Base-by-base conservation (phyloP, 2,797 vertebrate species). In the Melopsittacus undulatus region DNA sequence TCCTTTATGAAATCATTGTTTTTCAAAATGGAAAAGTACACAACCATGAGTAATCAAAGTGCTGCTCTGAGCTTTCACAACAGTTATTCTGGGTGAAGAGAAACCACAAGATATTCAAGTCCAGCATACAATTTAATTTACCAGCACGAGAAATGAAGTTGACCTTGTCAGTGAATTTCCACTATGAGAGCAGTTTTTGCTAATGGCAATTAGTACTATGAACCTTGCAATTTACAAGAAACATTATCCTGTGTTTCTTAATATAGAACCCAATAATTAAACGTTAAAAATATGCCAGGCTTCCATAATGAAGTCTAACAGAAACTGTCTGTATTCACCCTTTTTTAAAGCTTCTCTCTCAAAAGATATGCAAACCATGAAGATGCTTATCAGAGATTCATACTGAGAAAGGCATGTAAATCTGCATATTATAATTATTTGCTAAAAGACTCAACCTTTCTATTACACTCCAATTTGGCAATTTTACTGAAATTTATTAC, bases 381-480 rank as follows among this genome's bases (percentile, higher is more conserved):
- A 67, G 7, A 5, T 48, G 34, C 36, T 73, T 68, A 83, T 73
- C 74, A 84, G 49, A 89, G 23, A 81, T 79, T 68, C 45, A 5
- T 40, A 82, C 83, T 86, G 89, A 95, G 49, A 93, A 94, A 91
- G 59, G 22, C 11, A 66, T 4, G 51, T 67, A 90, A n/a, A 89
- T 91, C 22, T 36, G 16, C 52, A 4, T 40, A 26, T 20, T 82
- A 22, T 6, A 84, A 76, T 46, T 75, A 48, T 46, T 68, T 59
- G 22, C 20, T 59, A 68, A 83, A 75, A 77, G 21, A 62, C 22
- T 63, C 14, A n/a, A 17, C 6, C 21, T 80, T 79, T 67, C 9
- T 17, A 76, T 84, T 13, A 67, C 17, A 57, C 2, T 45, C 32
- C 18, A 86, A 6, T 27, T 22, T 10, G 9, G 23, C 27, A 77